Base-by-base conservation (phyloP, 2,113 vertebrate species). In the Psittacula cyanocephala region DNA sequence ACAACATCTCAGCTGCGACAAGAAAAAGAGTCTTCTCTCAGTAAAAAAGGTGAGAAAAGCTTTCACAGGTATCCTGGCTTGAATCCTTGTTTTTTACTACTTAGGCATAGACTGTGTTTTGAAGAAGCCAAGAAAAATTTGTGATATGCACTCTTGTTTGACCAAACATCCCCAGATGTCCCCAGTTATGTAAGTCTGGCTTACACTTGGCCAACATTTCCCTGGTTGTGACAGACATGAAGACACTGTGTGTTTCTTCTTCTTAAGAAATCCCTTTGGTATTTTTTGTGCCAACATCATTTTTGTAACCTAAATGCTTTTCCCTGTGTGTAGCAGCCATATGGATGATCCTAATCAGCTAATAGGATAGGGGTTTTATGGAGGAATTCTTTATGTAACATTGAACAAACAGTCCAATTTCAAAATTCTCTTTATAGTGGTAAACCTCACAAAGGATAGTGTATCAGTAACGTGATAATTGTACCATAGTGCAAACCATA, bases 141-240 rank as follows among this genome's bases (percentile, higher is more conserved):
- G 33, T 70, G 25, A 31, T 75, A 41, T 52, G 20, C 33, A 18
- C 35, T 71, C 24, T 84, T 71, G 22, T 57, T 81, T 89, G 62
- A 44, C 44, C 72, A 69, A 87, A n/a, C 43, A 57, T 49, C 74
- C 86, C 47, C n/a, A 43, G 17, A 29, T 88, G 31, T 60, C 68
- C 75, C 62, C 74, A 60, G 53, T 82, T 96, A 46, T 6, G 24
- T 35, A 93, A 77, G 46, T 6, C 47, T 91, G 88, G 55, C 50
- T 83, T 86, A 68, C 53, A 92, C 47, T 83, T 17, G 86, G 84
- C 92, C 35, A 24, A 94, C 33, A 79, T 47, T 88, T 83, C 89
- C 60, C 90, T 81, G 93, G 96, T 97, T 98, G 98, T 98, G 98
- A 98, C 98, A 98, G 98, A 98, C 96, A 98, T 96, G 78, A 86